Evolutionary conservation across 2,113 vertebrate genomes (phyloP).

Genomic region (Elgaria multicarinata): DNA sequence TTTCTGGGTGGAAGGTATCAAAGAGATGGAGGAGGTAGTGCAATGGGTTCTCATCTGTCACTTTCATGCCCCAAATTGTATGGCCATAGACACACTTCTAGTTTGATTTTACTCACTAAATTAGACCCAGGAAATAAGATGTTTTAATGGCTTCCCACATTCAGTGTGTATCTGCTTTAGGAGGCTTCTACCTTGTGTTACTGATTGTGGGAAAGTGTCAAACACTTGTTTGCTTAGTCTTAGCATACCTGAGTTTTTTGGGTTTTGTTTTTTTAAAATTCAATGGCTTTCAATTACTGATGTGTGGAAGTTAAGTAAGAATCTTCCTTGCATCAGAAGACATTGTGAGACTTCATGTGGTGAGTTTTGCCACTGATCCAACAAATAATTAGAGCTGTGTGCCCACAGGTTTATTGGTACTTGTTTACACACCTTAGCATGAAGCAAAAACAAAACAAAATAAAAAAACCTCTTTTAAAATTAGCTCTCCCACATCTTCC

Average conservation of each 20-base stretch:
- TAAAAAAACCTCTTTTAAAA: background rate
- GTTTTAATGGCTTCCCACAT: background rate
- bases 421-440: background rate
- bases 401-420: background rate
- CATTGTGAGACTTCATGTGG: background rate
- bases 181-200: background rate
- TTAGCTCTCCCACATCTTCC: background rate
- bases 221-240: constrained; percentile 18
- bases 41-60: background rate
- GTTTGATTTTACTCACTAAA: background rate
- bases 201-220: constrained; percentile 11
- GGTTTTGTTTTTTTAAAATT: constrained; percentile 28
- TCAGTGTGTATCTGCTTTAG: background rate
- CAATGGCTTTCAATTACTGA: background rate
- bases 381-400: background rate
- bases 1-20: background rate
- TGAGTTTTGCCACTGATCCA: background rate
- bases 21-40: background rate
- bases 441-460: background rate
- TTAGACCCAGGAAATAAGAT: background rate
- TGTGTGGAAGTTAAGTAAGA: background rate
- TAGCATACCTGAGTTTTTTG: constrained; percentile 16
- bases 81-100: background rate
- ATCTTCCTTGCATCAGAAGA: constrained; percentile 31
- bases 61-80: background rate